phyloP scores from a whole-genome alignment of 1,140 invertebrate species.

The Drosophila bifasciata region DNA sequence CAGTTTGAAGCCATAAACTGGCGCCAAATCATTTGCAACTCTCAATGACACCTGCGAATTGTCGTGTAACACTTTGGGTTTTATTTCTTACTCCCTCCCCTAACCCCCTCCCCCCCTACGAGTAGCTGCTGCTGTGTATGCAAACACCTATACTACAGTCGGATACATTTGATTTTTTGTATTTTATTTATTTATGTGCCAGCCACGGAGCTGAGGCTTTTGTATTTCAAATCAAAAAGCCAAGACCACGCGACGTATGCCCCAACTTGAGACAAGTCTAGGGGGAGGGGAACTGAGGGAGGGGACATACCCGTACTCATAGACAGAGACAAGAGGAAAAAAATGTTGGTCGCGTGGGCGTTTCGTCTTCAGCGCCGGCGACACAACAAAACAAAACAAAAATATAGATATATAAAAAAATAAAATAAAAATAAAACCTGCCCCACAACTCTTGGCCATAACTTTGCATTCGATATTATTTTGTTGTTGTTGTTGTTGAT shows the following conservation, averaged over 20 bases:
- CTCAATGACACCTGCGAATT: conserved; percentile 82
- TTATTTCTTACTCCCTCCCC: conserved; percentile 58
- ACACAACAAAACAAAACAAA: conserved; percentile 10
- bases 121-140: too few relatives aligned
- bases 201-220: conserved; percentile 67
- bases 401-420: conserved; percentile 15
- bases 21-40: conserved; percentile 81
- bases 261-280: conserved; percentile 15
- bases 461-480: conserved; percentile 64
- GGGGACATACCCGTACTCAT: background rate
- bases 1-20: conserved; percentile 71
- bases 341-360: conserved; percentile 81
- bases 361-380: conserved; percentile 59
- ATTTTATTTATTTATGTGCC: conserved; percentile 43
- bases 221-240: conserved; percentile 59
- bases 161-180: conserved; percentile 1
- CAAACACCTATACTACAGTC: background rate
- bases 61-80: conserved; percentile 80
- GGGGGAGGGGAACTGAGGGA: background rate
- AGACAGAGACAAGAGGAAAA: conserved; percentile 42
- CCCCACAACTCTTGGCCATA: conserved; percentile 75
- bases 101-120: background rate
- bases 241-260: conserved; percentile 71
- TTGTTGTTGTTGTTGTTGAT: conserved; percentile 39
- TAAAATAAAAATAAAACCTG: conserved; percentile 58